Evolutionary conservation across 2,797 vertebrate genomes (phyloP), one percentile per base, ranked within the genome.

Genomic region (Enteromius treurensis): DNA sequence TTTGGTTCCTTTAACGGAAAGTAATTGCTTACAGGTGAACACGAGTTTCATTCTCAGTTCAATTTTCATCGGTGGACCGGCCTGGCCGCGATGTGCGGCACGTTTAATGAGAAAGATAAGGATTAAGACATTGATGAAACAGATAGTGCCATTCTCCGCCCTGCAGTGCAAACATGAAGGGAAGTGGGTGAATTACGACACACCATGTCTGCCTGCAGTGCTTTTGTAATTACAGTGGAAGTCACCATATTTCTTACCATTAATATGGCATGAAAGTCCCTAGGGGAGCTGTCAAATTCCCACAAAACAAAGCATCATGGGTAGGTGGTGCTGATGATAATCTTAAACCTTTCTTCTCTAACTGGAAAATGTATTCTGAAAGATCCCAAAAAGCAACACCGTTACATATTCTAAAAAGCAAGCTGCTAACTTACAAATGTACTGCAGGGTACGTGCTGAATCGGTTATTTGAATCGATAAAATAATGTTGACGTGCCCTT

Each of bases 141-240:
- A 51, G 86, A 85, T 88, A 81, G 87, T 88, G 77, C 86, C 71
- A 78, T 81, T 86, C 71, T 82, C 74, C 79, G 76, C 85, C 84
- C 86, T 81, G 83, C 73, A 88, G 89, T 88, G 86, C 87, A 87
- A 90, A 87, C 87, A 89, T 85, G 87, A 88, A 89, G 88, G 85
- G 86, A 91, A 89, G 90, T 89, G 80, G 87, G 91, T 91, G 90
- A 92, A 88, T 91, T 90, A 91, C 87, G 85, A 67, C 64, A 80
- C 83, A 78, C 86, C 79, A 79, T 88, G 90, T 88, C 90, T 80
- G 91, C 93, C 92, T 84, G 87, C 77, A 92, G 92, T 91, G 89
- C 77, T 91, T 92, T 91, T 90, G 92, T 94, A 94, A 94, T 95
- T 93, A 92, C 90, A 93, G 88, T 88, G 89, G 89, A 90, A 88